These are phyloP conservation scores for Pygoscelis adeliae DNA, from an alignment of 2,113 vertebrate genomes.

Conservation along the genomic window DNA sequence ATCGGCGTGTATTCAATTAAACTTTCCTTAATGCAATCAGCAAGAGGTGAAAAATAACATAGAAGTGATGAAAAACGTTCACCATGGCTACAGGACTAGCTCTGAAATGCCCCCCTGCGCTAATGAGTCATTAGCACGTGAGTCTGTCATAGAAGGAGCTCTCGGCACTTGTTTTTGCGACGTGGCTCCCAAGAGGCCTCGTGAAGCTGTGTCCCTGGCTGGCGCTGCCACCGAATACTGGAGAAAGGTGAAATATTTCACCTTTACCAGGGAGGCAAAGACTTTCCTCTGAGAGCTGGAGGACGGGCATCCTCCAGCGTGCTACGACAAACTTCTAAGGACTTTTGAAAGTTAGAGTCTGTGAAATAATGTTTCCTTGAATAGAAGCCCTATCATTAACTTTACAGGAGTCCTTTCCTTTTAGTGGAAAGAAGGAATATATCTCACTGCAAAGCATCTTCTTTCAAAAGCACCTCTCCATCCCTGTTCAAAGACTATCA, in stretches of 20 bases:
- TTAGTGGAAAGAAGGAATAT: not conserved
- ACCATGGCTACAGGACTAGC: not conserved
- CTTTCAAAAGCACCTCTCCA: not conserved
- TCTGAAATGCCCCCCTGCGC: not conserved
- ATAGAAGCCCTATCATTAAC: not conserved
- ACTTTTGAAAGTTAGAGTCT: not conserved
- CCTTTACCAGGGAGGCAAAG: not conserved
- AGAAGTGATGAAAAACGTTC: not conserved
- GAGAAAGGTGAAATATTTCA: not conserved
- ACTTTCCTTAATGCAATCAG: not conserved
- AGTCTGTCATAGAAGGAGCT: not conserved
- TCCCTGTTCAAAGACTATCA: not conserved
- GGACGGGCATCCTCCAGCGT: fast-evolving
- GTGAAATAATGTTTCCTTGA: not conserved
- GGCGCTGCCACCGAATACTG: not conserved
- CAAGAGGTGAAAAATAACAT: not conserved
- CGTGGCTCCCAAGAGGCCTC: not conserved
- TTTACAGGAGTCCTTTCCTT: not conserved
- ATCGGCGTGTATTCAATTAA: not conserved
- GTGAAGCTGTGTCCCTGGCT: not conserved
- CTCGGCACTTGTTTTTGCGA: fast-evolving
- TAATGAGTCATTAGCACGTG: not conserved
- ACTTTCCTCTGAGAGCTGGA: not conserved
- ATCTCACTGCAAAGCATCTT: not conserved
- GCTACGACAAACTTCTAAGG: not conserved